A percentile compares a stretch with the other conserved stretches of the same genome.
phyloP scores from a whole-genome alignment of 2,797 vertebrate genomes.

The Macropus fuliginosus region DNA sequence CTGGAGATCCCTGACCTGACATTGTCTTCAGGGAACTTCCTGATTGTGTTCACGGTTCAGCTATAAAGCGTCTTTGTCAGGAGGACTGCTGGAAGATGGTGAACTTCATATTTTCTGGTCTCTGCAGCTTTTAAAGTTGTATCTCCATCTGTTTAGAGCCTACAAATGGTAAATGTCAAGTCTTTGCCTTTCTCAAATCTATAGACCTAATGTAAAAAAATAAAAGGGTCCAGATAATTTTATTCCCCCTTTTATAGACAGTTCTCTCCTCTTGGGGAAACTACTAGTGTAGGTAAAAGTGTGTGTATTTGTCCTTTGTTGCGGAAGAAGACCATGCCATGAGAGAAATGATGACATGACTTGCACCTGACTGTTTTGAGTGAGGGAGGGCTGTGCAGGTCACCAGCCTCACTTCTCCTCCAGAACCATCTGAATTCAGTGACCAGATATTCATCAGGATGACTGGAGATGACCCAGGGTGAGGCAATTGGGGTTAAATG shows the following conservation, averaged over 20 bases:
- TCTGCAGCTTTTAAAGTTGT: constrained; percentile 75
- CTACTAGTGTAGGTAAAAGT: constrained; percentile 66
- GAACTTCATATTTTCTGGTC: constrained; percentile 80
- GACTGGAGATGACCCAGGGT: too few relatives aligned
- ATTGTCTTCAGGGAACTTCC: constrained; percentile 68
- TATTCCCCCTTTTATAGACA: constrained; percentile 72
- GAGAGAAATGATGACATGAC: too few relatives aligned
- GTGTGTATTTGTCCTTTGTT: too few relatives aligned
- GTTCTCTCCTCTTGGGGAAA: constrained; percentile 65
- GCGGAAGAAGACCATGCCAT: too few relatives aligned
- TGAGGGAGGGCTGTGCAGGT: too few relatives aligned
- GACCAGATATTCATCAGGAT: too few relatives aligned
- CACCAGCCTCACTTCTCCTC: too few relatives aligned
- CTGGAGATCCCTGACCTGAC: constrained; percentile 75
- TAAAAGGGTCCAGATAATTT: constrained; percentile 55
- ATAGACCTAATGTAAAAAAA: constrained; percentile 71
- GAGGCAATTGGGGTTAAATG: too few relatives aligned
- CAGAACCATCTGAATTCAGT: too few relatives aligned
- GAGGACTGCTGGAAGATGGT: constrained; percentile 75
- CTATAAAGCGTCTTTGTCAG: constrained; percentile 66
- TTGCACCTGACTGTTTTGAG: too few relatives aligned
- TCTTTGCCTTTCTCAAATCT: constrained; percentile 77
- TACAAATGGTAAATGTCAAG: constrained; percentile 82
- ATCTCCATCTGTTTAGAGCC: constrained; percentile 78
- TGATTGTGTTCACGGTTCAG: constrained; percentile 63